These are phyloP conservation scores for Gobionotothen gibberifrons DNA, from an alignment of 2,797 vertebrate genomes.

Conservation along the genomic window DNA sequence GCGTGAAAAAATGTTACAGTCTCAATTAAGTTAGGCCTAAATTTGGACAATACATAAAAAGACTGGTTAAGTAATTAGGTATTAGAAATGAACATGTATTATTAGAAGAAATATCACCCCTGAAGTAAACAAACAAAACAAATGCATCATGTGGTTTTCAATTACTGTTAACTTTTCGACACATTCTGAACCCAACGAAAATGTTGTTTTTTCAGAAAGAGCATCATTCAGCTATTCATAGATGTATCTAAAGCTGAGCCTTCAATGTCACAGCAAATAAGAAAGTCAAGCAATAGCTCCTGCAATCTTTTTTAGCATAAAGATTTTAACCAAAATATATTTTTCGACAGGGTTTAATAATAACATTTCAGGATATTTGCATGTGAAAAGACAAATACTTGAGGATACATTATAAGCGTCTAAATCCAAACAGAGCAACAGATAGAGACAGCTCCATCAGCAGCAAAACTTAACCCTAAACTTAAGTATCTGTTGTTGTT, in stretches of 20 bases:
- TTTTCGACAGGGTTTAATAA: neutral
- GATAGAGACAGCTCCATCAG: neutral
- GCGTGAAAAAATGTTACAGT: neutral
- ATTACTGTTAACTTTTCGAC: neutral
- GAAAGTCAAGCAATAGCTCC: neutral
- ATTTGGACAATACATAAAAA: neutral
- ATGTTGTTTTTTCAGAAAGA: too few relatives aligned
- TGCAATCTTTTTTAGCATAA: neutral
- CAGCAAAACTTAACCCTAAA: neutral
- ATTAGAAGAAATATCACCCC: neutral
- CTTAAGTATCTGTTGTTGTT: neutral
- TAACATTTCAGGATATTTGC: neutral
- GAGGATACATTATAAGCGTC: neutral
- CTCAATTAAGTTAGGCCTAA: too few relatives aligned
- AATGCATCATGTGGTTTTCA: neutral
- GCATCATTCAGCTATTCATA: too few relatives aligned
- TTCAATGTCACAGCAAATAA: neutral
- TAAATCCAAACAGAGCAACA: constrained; percentile 9
- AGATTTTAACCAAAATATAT: neutral
- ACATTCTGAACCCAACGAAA: too few relatives aligned
- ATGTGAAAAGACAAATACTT: neutral
- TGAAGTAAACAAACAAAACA: neutral
- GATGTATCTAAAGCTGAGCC: too few relatives aligned
- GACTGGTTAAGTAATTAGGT: neutral
- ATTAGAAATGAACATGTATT: neutral